Conservation (phyloP, 2,797 vertebrate species). For the Pantherophis vulpinus region DNA sequence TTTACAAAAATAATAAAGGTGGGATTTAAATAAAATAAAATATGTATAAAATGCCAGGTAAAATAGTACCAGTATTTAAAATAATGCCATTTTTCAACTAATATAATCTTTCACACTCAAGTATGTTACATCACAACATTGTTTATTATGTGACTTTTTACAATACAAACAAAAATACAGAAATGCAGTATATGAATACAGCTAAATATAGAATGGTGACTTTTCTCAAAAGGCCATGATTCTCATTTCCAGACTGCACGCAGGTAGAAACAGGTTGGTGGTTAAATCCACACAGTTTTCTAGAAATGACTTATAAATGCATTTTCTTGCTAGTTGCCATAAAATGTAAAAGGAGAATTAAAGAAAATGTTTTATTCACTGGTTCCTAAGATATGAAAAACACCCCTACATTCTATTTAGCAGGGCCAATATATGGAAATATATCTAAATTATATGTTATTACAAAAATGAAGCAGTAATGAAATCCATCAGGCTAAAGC, state of each 20-base stretch:
- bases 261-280: constrained; percentile 76
- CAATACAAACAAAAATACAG: constrained; percentile 99
- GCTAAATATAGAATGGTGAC: constrained; percentile 81
- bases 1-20: background rate
- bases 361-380: constrained; percentile 75
- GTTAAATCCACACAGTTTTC: constrained; percentile 74
- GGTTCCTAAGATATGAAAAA: constrained; percentile 86
- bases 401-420: constrained; percentile 82
- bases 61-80: background rate
- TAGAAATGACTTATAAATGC: constrained; percentile 80
- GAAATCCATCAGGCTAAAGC: constrained; percentile 87
- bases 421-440: constrained; percentile 87
- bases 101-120: background rate
- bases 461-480: constrained; percentile 90
- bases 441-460: constrained; percentile 90
- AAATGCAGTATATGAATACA: constrained; percentile 94
- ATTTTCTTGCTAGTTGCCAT: constrained; percentile 77
- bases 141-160: constrained; percentile 99
- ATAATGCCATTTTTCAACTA: background rate
- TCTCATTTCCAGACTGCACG: constrained; percentile 81
- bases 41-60: background rate
- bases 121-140: constrained; percentile 86
- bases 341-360: constrained; percentile 79
- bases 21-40: background rate
- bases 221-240: constrained; percentile 77